phyloP scores from a whole-genome alignment of 2,888 invertebrate species.

The Lissocephala sabroskyi region DNA sequence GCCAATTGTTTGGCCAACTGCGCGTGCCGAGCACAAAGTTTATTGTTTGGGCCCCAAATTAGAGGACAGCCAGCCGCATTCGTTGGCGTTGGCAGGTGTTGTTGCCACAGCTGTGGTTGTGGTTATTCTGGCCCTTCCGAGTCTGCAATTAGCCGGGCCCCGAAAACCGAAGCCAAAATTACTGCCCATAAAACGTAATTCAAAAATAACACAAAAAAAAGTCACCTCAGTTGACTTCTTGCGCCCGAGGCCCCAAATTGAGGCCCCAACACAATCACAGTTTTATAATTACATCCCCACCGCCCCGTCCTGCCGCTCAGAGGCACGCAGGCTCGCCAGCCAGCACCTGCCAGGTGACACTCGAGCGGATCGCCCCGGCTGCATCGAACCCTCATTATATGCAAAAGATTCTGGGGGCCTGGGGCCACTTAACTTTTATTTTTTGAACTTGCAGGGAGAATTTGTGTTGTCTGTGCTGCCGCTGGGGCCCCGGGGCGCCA shows the following conservation, averaged over 20 bases:
- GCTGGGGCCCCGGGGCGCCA: constrained; percentile 30
- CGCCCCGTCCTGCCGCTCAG: not conserved
- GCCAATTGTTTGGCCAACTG: not conserved
- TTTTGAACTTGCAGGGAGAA: constrained; percentile 59
- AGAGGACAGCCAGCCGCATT: not conserved
- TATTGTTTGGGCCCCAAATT: not conserved
- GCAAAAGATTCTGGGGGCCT: constrained; percentile 23
- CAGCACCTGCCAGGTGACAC: constrained; percentile 50
- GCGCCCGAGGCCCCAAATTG: constrained; percentile 11
- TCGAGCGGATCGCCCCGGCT: constrained; percentile 1
- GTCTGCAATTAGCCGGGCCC: not conserved
- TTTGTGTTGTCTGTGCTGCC: constrained; percentile 14
- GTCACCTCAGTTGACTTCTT: not conserved
- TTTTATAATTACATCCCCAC: constrained; percentile 43
- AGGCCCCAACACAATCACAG: constrained; percentile 53
- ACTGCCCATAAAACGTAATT: constrained; percentile 43
- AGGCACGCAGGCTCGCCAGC: constrained; percentile 3
- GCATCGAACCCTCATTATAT: constrained; percentile 47
- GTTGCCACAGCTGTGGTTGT: constrained; percentile 24
- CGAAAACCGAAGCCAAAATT: constrained; percentile 22
- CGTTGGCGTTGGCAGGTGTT: constrained; percentile 1
- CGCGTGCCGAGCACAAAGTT: not conserved
- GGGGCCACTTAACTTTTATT: constrained; percentile 59
- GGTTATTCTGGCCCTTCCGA: not conserved
- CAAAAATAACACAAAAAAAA: constrained; percentile 50